A percentile compares a stretch with the other conserved stretches of the same genome.
These are phyloP conservation scores for Phrixothrix hirtus DNA, from an alignment of 2,888 invertebrate genomes.

Conservation along the genomic window DNA sequence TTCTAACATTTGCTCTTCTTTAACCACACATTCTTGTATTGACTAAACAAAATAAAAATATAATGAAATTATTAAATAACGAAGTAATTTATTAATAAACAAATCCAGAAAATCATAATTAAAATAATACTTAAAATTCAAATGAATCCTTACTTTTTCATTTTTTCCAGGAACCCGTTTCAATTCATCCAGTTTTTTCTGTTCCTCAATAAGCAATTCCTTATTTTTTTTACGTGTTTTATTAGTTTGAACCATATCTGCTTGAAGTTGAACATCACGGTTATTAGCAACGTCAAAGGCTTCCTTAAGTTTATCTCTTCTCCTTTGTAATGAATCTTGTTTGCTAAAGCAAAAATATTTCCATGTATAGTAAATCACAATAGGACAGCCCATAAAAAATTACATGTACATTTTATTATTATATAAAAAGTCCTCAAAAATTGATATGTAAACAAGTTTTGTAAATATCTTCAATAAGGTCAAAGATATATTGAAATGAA, in stretches of 20 bases:
- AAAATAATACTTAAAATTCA: no score
- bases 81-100: no score
- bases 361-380: conserved; percentile 8
- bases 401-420: no score
- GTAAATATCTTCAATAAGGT: no score
- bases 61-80: neutral
- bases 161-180: conserved; percentile 74
- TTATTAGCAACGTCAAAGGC: conserved; percentile 68
- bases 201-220: conserved; percentile 67
- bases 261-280: conserved; percentile 67
- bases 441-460: no score
- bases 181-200: conserved; percentile 68
- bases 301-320: conserved; percentile 64
- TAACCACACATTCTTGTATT: conserved; percentile 58
- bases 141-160: conserved; percentile 64
- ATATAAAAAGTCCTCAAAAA: no score
- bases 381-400: no score
- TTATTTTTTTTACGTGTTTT: conserved; percentile 77
- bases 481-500: no score
- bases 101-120: no score
- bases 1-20: conserved; percentile 59
- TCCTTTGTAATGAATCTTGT: conserved; percentile 61
- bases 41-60: conserved; percentile 30
- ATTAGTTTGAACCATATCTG: conserved; percentile 69
- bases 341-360: conserved; percentile 54